Evolutionary conservation across 2,888 invertebrate genomes (phyloP), one percentile per base, ranked within the genome.

Genomic region (Chrysomela aeneicollis): DNA sequence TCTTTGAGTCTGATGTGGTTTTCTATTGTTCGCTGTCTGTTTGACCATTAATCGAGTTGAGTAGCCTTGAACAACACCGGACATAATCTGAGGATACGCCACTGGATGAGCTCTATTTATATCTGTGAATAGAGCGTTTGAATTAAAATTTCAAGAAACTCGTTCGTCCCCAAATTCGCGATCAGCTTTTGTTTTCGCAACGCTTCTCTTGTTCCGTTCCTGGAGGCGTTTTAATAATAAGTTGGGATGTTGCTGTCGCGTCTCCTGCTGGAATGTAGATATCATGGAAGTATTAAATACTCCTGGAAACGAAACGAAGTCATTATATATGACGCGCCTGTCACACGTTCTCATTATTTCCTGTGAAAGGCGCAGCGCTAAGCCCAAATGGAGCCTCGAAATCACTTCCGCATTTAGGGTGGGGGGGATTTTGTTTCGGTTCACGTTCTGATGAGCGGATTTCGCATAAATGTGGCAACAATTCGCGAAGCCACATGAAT

Each of bases 91-190:
- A 6, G 6, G 42, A 8, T 42, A 42, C 42, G 42, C 15, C 6
- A 42, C 42, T 42, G 42, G 26, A 46, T 57, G 22, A 12, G 22
- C 42, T 21, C 42, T 46, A 46, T 46, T 57, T 57, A 57, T 57
- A 32, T 17, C 46, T 12, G 46, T 6, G 55, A 55, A 21, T 35
- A 22, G 19, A 42, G 22, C 17, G 22, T 18, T 26, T 22, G 37
- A 57, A 57, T 57, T 57, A 26, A 57, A 46, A 46, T 57, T 57
- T 57, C 57, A 57, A 57, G 57, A 18, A 55, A 46, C 18, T 57
- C 47, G n/a, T 18, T 57, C 47, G n/a, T 57, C 57, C 5, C 30
- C 46, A 30, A 57, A 37, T 21, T 57, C 57, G 17, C 18, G 26
- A 12, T 30, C 21, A 0, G 57, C 46, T 22, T 57, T 57, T 57